These are phyloP conservation scores for Meta bourneti DNA, from an alignment of 2,888 invertebrate species.

Conservation along the genomic window DNA sequence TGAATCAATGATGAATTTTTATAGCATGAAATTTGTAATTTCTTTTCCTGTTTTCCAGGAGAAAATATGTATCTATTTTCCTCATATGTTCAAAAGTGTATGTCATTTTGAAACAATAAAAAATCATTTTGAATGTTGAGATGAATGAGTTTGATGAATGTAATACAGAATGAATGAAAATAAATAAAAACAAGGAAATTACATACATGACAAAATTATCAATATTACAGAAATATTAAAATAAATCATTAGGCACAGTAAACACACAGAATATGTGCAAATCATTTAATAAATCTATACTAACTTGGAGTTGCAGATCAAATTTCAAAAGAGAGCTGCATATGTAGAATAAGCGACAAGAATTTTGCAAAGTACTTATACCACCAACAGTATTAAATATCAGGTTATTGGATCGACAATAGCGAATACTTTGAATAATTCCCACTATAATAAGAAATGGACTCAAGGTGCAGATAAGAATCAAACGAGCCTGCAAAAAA, in stretches of 20 bases:
- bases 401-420: slow-evolving; percentile 79
- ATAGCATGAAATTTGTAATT: too few species aligned
- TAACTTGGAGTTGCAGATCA: slow-evolving; percentile 80
- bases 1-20: too few species aligned
- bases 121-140: too few species aligned
- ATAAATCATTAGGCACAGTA: too few species aligned
- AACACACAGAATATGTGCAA: too few species aligned
- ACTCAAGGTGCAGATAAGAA: slow-evolving; percentile 63
- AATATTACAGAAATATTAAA: neutral
- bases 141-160: neutral
- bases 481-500: slow-evolving; percentile 67
- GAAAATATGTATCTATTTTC: too few species aligned
- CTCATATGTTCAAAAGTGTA: too few species aligned
- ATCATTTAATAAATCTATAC: neutral
- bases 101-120: too few species aligned
- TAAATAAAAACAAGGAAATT: neutral
- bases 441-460: slow-evolving; percentile 75
- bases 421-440: slow-evolving; percentile 72
- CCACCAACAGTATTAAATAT: slow-evolving; percentile 80
- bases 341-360: slow-evolving; percentile 79
- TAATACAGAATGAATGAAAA: neutral
- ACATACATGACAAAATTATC: neutral
- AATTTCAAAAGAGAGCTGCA: slow-evolving; percentile 79
- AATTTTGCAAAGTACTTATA: slow-evolving; percentile 78
- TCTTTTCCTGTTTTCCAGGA: too few species aligned